Base-by-base conservation (phyloP, 2,888 invertebrate species). In the Acrobasis repandana region DNA sequence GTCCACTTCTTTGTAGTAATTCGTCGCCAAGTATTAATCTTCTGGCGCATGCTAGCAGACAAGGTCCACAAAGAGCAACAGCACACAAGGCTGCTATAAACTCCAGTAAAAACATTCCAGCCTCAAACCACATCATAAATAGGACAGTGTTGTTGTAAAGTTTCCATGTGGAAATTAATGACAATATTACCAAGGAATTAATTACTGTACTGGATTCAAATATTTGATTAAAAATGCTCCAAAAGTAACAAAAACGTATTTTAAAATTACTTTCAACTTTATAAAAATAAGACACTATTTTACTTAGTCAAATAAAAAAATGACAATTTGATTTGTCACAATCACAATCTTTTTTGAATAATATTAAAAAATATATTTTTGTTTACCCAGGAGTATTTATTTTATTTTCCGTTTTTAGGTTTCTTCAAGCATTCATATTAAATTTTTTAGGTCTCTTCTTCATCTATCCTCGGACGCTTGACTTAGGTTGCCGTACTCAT, bases 61-160 rank as follows among this genome's bases (percentile, higher is more conserved):
- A 90, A 9, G 90, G 90, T 0, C 90, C 90, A 65, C 91, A 91
- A 1, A 89, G 72, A 36, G 85, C 90, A n/a, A 91, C 83, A 15
- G 90, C 90, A 67, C 90, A 90, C 54, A 87, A 63, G 38, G 89
- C 90, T 61, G 87, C 89, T 62, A 88, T 61, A 60, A 89, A 82
- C 65, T 90, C 90, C 49, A 90, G 58, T 43, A 90, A 62, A 62
- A 90, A 75, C 90, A 90, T 90, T 49, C 82, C 81, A 70, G 70
- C 65, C 60, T 89, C 84, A 81, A 73, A 78, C 86, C 82, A 88
- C 86, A 84, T 83, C 61, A 33, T 77, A 28, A 28, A 28, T 59
- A 16, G 0, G 15, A 18, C 11, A 46, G 60, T 61, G 52, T 63
- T 63, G 33, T 63, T 54, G 51, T 57, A 56, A 63, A 38, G 60